These are phyloP conservation scores for Lithobates sylvaticus DNA, from an alignment of 2,797 vertebrate genomes.

Conservation along the genomic window DNA sequence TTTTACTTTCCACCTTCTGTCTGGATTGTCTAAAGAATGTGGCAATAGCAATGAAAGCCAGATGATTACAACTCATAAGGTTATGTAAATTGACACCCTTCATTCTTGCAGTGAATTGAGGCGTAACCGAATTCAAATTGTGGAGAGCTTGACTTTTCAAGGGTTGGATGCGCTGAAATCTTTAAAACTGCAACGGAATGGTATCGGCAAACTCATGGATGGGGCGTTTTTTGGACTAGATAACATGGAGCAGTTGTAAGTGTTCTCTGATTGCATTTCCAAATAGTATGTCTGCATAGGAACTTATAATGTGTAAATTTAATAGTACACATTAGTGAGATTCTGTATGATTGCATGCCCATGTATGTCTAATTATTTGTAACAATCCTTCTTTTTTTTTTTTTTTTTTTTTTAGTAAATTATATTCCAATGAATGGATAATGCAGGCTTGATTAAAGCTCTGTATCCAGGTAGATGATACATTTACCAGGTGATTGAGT, in stretches of 20 bases:
- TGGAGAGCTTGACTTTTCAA: conserved; percentile 97
- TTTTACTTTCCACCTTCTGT: not conserved
- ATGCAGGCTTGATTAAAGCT: too few relatives aligned
- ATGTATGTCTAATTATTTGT: too few relatives aligned
- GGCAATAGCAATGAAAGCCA: not conserved
- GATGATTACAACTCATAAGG: not conserved
- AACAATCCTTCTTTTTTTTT: too few relatives aligned
- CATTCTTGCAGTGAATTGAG: conserved; percentile 87
- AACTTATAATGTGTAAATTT: not conserved
- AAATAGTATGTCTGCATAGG: not conserved
- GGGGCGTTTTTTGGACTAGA: conserved; percentile 96
- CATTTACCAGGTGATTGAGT: too few relatives aligned
- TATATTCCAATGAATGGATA: too few relatives aligned
- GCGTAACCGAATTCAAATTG: conserved; percentile 92
- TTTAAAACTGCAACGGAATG: conserved; percentile 95
- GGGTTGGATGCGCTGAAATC: conserved; percentile 92
- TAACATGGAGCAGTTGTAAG: conserved; percentile 97
- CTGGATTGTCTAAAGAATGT: not conserved
- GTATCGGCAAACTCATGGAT: conserved; percentile 93
- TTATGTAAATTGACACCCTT: not conserved
- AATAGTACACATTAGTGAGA: not conserved
- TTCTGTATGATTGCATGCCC: too few relatives aligned
- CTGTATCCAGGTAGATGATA: too few relatives aligned
- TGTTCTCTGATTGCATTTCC: conserved; percentile 58
- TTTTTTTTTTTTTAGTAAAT: too few relatives aligned